These are phyloP conservation scores for Dendrocincla fuliginosa DNA, from an alignment of 2,797 vertebrate genomes.

Conservation along the genomic window DNA sequence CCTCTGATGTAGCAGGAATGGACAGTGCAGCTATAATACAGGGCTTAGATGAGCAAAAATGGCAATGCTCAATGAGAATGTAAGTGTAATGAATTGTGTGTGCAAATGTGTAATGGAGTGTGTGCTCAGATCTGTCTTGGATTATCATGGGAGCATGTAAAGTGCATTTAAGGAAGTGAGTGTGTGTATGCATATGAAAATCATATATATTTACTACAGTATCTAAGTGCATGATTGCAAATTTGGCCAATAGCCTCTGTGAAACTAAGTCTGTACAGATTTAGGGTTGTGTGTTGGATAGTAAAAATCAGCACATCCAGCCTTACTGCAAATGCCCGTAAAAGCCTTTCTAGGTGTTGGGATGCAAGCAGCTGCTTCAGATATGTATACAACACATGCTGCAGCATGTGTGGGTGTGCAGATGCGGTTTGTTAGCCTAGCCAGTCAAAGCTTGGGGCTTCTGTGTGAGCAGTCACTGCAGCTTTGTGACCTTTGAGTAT, in stretches of 20 bases:
- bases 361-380: not conserved
- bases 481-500: not conserved
- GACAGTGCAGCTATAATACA: not conserved
- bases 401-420: not conserved
- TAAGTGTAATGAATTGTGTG: slow-evolving; percentile 67
- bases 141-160: slow-evolving; percentile 40
- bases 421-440: not conserved
- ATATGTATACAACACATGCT: not conserved
- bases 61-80: slow-evolving; percentile 40
- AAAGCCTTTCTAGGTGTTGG: not conserved
- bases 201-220: slow-evolving; percentile 21
- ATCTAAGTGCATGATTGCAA: not conserved
- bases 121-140: slow-evolving; percentile 20
- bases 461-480: not conserved
- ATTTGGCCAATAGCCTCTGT: not conserved
- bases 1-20: not conserved
- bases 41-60: slow-evolving; percentile 14
- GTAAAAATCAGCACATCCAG: not conserved
- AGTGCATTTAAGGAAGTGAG: slow-evolving; percentile 6
- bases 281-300: not conserved
- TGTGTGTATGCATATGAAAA: slow-evolving; percentile 23
- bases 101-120: slow-evolving; percentile 66
- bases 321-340: not conserved
- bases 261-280: not conserved
- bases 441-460: not conserved